Conservation (phyloP, 2,888 invertebrate species). For the Drosophila neutralis region DNA sequence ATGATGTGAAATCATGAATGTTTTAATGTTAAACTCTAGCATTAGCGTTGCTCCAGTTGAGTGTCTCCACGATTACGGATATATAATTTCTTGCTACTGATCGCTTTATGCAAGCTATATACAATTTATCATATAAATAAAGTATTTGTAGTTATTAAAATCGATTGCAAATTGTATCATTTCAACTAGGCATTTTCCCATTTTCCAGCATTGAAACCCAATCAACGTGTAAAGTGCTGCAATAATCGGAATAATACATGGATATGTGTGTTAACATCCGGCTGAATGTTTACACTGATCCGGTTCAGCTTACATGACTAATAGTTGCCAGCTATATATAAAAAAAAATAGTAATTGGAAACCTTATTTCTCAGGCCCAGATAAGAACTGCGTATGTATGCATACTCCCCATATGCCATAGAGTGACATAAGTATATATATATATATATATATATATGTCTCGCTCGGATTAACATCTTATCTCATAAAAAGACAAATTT, state of each 20-base stretch:
- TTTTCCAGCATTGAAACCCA: neutral
- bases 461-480: neutral
- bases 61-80: constrained; percentile 38
- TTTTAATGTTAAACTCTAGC: constrained; percentile 45
- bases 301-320: neutral
- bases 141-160: constrained; percentile 73
- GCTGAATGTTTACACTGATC: neutral
- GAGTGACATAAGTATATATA: neutral
- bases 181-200: neutral
- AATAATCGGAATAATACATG: neutral
- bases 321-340: neutral
- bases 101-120: constrained; percentile 57
- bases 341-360: neutral
- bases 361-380: neutral
- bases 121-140: constrained; percentile 72
- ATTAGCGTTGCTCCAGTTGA: constrained; percentile 42
- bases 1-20: constrained; percentile 14
- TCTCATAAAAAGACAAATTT: neutral
- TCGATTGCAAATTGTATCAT: constrained; percentile 17
- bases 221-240: neutral
- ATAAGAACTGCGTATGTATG: neutral
- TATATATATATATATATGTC: neutral
- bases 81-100: constrained; percentile 46
- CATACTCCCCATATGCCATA: neutral
- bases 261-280: neutral